phyloP scores from a whole-genome alignment of 2,113 vertebrate species.

The Cercocebus atys region DNA sequence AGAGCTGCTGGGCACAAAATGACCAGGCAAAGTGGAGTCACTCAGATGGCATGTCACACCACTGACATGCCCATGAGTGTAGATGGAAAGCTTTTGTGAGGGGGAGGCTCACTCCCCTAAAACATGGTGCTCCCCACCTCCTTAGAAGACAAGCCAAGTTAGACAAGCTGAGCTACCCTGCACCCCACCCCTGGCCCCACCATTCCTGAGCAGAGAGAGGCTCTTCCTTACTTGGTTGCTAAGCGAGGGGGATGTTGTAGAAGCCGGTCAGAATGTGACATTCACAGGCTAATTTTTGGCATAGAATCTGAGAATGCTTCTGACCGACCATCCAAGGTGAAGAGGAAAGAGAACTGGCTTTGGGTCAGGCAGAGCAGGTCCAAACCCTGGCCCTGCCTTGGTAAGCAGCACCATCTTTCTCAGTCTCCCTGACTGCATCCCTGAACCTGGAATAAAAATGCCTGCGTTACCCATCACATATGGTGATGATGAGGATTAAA shows the following conservation, averaged over 20 bases:
- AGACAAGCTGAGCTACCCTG: neutral
- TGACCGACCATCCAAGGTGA: neutral
- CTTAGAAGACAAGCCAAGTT: neutral
- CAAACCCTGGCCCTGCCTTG: neutral
- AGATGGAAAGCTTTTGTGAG: neutral
- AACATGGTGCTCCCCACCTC: neutral
- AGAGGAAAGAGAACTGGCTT: neutral
- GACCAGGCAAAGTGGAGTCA: neutral
- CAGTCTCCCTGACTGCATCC: neutral
- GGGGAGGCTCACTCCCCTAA: neutral
- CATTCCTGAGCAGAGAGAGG: neutral
- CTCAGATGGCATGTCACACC: neutral
- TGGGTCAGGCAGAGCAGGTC: neutral
- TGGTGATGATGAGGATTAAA: neutral
- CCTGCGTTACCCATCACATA: neutral
- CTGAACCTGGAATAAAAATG: neutral
- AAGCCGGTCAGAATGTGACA: neutral
- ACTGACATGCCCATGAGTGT: neutral
- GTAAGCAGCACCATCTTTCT: neutral
- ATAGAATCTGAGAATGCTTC: neutral
- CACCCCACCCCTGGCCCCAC: no score
- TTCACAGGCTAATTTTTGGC: neutral
- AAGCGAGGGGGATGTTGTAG: neutral
- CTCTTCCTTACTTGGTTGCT: neutral
- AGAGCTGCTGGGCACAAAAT: neutral